Conservation (phyloP, 2,888 invertebrate species). For the Eupithecia subfuscata region DNA sequence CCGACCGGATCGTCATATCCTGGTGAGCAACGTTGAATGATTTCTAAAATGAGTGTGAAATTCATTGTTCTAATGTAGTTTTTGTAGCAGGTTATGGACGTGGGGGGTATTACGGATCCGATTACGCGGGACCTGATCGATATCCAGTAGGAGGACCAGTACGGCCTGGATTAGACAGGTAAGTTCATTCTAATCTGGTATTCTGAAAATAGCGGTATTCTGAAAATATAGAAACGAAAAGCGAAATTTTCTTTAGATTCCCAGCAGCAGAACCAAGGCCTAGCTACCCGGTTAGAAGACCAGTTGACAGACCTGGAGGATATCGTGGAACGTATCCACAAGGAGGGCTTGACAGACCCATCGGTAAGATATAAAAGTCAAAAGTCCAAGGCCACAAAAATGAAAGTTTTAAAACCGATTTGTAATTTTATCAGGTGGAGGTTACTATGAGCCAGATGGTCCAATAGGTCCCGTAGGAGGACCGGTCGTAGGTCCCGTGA, state of each 20-base stretch:
- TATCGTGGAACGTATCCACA: constrained; percentile 81
- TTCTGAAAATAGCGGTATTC: not conserved
- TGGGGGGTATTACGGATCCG: constrained; percentile 72
- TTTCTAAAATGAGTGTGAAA: constrained; percentile 35
- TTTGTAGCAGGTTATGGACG: constrained; percentile 61
- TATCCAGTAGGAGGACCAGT: constrained; percentile 76
- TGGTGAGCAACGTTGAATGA: constrained; percentile 67
- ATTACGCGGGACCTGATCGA: constrained; percentile 69
- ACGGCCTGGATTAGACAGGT: constrained; percentile 79
- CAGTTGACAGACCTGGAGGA: constrained; percentile 75
- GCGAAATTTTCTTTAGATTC: constrained; percentile 54
- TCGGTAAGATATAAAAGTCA: constrained; percentile 56
- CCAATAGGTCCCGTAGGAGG: constrained; percentile 63
- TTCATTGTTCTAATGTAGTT: constrained; percentile 43
- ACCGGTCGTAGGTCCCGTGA: constrained; percentile 51
- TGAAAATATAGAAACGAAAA: not conserved
- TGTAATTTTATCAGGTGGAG: constrained; percentile 55
- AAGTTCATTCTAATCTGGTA: constrained; percentile 28
- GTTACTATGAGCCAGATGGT: constrained; percentile 68
- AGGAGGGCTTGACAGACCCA: constrained; percentile 71
- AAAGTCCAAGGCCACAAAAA: not conserved
- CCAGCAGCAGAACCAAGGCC: constrained; percentile 77
- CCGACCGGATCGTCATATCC: constrained; percentile 79
- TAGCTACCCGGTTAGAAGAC: constrained; percentile 67
- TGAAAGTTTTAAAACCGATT: not conserved